Base-by-base conservation (phyloP, 2,888 invertebrate genomes). In the Yponomeuta evonymella region DNA sequence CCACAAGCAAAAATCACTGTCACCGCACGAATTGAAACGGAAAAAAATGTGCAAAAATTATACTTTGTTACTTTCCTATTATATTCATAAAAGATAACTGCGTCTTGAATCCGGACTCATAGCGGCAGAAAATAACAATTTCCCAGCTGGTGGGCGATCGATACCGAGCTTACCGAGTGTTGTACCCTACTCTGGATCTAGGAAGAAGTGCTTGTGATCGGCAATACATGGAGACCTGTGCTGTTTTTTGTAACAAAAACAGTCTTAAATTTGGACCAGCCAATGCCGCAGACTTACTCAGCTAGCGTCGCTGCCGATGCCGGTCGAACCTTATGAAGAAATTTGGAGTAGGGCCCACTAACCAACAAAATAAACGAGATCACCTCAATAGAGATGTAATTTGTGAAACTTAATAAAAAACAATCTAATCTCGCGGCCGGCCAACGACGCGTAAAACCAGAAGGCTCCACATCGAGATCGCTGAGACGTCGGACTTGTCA, bases 361-460 rank as follows among this genome's bases (percentile, higher is more conserved):
- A 11, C 36, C 58, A 36, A 71, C 71, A 72, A 74, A 74, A 71
- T 72, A 71, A 72, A 71, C 70, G 70, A 72, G 71, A 73, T 66
- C 73, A 72, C 70, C 73, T 73, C 73, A 73, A 76, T 76, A 74
- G 74, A 76, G 75, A 75, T 75, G 75, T 80, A 79, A 76, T 76
- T 77, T 77, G 77, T 74, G 51, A 76, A 77, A 78, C 76, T 77
- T 76, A 58, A 76, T 78, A 76, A 78, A 79, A 79, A 77, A 77
- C 75, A 77, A 75, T 75, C 74, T 75, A 76, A 76, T 78, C 75
- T 75, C 75, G 73, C 76, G 48, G 71, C 72, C 43, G 75, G 75
- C 72, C 89, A 89, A 89, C 89, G 85, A 89, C 87, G 82, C 89
- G 87, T 88, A 81, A 85, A 89, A 88, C 89, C 90, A 83, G 84